Base-by-base conservation (phyloP, 2,888 invertebrate species). In the Ichneumoninae sp. region DNA sequence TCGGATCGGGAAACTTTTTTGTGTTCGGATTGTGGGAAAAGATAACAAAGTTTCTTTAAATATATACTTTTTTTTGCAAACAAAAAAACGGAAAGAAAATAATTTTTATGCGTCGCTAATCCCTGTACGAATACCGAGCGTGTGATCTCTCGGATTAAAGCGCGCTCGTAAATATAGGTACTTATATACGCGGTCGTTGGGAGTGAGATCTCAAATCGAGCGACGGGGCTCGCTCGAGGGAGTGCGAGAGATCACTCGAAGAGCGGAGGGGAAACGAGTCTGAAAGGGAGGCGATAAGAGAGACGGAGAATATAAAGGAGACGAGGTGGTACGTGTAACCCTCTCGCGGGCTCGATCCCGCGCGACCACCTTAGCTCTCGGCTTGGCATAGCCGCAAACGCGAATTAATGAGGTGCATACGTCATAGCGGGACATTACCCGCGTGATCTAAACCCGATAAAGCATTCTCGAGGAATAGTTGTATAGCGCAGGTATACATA, bases 401-500 rank as follows among this genome's bases (percentile, higher is more conserved):
- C 90, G 89, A 89, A 90, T 90, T 90, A 91, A 91, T 90, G 91
- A 90, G 88, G 76, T 83, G 88, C 88, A 90, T 90, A 91, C 89
- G 89, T 91, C 91, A 87, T 88, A 88, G 86, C 89, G 87, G 87
- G 82, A 88, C 89, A 89, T 90, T 89, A 90, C 89, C 87, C 84
- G 82, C 86, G 88, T 90, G 90, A 91, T 91, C 91, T 89, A 90
- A 91, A 89, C 90, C 89, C 88, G 91, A 91, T 91, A 91, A 90
- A 91, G 74, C 84, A 78, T 69, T 40, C 84, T n/a, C 68, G 71
- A 71, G 84, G 72, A 82, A 82, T 76, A 76, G 50, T 66, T 60
- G 70, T 52, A 54, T 47, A 54, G 50, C 19, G 26, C 19, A 52
- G 19, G 40, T 65, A 50, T 60, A 44, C 60, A 52, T 68, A 50